Evolutionary conservation across 1,140 invertebrate genomes (phyloP).

Genomic region (Brachystomella parvula): DNA sequence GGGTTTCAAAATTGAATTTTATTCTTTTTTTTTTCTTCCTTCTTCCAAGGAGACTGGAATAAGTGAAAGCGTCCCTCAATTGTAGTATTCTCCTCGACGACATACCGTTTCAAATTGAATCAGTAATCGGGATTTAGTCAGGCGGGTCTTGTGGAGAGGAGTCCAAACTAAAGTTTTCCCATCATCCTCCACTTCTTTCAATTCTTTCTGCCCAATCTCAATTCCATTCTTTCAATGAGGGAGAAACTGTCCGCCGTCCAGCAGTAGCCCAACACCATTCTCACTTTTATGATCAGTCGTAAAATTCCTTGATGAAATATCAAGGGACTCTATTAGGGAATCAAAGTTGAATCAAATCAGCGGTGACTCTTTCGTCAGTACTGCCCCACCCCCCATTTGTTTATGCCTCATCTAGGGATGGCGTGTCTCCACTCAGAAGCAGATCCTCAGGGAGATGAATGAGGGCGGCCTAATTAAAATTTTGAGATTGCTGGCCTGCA

Average conservation of each 20-base stretch:
- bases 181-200: background rate
- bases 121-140: slow-evolving; percentile 10
- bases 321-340: slow-evolving; percentile 12
- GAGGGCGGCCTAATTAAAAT: too few relatives aligned
- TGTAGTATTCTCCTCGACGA: background rate
- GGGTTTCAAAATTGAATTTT: slow-evolving; percentile 10
- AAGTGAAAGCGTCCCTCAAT: background rate
- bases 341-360: slow-evolving; percentile 12
- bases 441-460: too few relatives aligned
- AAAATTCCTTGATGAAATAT: slow-evolving; percentile 12
- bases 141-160: background rate
- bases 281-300: slow-evolving; percentile 1
- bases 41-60: too few relatives aligned
- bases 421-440: too few relatives aligned
- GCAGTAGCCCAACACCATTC: background rate
- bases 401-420: too few relatives aligned
- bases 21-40: background rate
- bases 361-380: too few relatives aligned
- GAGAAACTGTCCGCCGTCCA: too few relatives aligned
- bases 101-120: slow-evolving; percentile 11
- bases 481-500: too few relatives aligned
- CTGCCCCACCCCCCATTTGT: too few relatives aligned
- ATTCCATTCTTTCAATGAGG: slow-evolving; percentile 1
- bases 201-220: background rate
- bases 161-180: background rate